Percentiles rank a stretch among this genome's conserved stretches.
These are phyloP conservation scores for Misgurnus anguillicaudatus DNA, from an alignment of 2,113 vertebrate genomes.

Conservation along the genomic window DNA sequence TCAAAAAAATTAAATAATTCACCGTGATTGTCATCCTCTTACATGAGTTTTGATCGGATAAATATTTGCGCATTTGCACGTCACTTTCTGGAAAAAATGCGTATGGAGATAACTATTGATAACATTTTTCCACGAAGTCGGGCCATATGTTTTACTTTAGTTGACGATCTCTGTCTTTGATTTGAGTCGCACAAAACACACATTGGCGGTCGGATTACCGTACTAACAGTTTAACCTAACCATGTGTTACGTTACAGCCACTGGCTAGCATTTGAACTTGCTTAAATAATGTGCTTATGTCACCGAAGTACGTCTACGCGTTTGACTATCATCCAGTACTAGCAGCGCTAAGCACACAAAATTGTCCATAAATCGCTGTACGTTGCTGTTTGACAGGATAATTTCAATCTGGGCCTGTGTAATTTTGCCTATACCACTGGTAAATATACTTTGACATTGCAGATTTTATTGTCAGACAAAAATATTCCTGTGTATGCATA, in stretches of 20 bases:
- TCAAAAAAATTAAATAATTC: too few species aligned
- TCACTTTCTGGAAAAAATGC: too few species aligned
- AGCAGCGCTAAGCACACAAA: background rate
- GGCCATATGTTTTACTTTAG: too few species aligned
- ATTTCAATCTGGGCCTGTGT: conserved; percentile 6
- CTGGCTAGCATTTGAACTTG: background rate
- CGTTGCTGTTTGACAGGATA: conserved; percentile 20
- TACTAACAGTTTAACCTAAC: too few species aligned
- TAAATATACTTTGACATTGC: conserved; percentile 15
- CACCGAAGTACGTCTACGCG: background rate
- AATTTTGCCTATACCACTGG: background rate
- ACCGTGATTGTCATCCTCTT: too few species aligned
- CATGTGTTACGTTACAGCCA: too few species aligned
- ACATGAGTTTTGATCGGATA: too few species aligned
- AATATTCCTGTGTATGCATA: background rate
- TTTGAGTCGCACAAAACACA: background rate
- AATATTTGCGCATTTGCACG: too few species aligned
- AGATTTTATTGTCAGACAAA: conserved; percentile 22
- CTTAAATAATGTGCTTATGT: background rate
- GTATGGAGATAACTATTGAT: too few species aligned
- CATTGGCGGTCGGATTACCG: too few species aligned
- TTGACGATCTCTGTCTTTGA: background rate
- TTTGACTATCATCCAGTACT: background rate
- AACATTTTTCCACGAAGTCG: too few species aligned
- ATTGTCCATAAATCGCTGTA: background rate